These are phyloP conservation scores for Caiman crocodilus DNA, from an alignment of 2,797 vertebrate species.

Conservation along the genomic window DNA sequence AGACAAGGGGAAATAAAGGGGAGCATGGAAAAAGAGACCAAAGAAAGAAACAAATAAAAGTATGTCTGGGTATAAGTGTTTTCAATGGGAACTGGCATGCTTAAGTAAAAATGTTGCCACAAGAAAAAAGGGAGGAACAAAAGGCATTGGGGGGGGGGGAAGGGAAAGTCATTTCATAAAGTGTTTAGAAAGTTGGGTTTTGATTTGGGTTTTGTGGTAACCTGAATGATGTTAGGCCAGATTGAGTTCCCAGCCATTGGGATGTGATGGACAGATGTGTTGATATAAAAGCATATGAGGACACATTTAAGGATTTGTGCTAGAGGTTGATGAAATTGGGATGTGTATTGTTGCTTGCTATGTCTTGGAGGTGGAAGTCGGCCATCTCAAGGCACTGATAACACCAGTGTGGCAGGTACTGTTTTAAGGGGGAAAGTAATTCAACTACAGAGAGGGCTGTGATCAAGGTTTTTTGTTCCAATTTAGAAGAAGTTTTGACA, in stretches of 20 bases:
- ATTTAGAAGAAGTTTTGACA: no score
- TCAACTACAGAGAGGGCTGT: no score
- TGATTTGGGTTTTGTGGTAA: not conserved
- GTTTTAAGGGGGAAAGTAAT: no score
- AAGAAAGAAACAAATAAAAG: no score
- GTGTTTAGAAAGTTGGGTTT: not conserved
- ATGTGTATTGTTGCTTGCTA: not conserved
- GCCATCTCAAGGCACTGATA: no score
- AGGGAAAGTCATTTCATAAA: not conserved
- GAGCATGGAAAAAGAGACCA: no score
- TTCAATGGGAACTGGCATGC: no score
- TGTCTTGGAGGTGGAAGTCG: not conserved
- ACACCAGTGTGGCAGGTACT: no score
- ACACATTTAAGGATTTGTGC: not conserved
- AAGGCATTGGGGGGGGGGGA: accelerated
- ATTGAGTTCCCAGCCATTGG: not conserved
- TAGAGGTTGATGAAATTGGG: not conserved
- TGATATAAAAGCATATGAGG: not conserved
- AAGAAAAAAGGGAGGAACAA: not conserved
- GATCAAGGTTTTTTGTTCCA: no score
- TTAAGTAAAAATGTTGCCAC: no score
- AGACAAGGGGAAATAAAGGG: not conserved
- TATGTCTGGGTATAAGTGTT: no score
- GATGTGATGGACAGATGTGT: not conserved
- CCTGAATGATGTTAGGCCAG: not conserved